These are phyloP conservation scores for Nebria ingens DNA, from an alignment of 1,140 invertebrate species.

Conservation along the genomic window DNA sequence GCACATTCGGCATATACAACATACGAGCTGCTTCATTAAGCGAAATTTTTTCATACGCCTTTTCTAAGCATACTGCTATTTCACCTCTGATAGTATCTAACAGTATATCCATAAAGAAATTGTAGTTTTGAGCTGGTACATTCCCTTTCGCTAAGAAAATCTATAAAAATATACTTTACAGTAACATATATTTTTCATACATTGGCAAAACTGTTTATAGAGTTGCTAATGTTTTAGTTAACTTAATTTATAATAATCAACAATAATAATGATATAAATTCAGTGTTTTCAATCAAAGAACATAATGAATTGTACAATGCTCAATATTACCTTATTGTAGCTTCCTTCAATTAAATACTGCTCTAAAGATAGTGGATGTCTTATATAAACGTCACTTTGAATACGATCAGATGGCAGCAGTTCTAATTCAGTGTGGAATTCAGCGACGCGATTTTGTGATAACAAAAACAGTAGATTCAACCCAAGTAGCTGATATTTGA, in stretches of 20 bases:
- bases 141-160: constrained; percentile 80
- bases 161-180: constrained; percentile 31
- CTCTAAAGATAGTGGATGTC: constrained; percentile 89
- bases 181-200: constrained; percentile 3
- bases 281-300: not conserved
- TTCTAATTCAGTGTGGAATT: constrained; percentile 98
- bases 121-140: constrained; percentile 93
- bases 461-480: constrained; percentile 92
- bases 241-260: not conserved
- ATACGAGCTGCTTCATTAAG: constrained; percentile 79
- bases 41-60: constrained; percentile 87
- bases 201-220: not conserved
- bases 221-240: not conserved
- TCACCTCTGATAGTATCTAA: constrained; percentile 92
- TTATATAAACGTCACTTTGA: constrained; percentile 88
- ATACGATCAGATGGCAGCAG: constrained; percentile 86
- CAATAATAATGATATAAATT: not conserved
- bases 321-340: constrained; percentile 91
- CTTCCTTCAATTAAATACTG: constrained; percentile 99
- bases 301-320: not conserved
- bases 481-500: constrained; percentile 91
- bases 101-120: constrained; percentile 94
- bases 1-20: constrained; percentile 72
- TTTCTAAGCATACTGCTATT: constrained; percentile 93
- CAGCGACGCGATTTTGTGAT: constrained; percentile 92